Base-by-base conservation (phyloP, 2,888 invertebrate species). In the Scaptomyza caliginosa region DNA sequence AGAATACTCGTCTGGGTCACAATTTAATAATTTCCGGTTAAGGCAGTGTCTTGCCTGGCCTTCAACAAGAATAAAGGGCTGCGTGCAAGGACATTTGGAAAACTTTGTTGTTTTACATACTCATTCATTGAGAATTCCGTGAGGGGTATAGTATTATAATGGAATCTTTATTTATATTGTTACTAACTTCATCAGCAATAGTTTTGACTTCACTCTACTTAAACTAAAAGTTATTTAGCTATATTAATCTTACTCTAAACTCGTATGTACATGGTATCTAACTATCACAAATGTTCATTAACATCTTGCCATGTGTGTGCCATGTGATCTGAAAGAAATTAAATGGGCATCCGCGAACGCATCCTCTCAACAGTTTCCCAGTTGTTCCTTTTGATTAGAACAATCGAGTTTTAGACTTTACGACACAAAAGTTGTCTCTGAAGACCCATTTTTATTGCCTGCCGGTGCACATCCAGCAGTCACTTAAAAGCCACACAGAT, bases 281-380 rank as follows among this genome's bases (percentile, higher is more conserved):
- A 6, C 2, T 2, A 5, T 13, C 0, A 2, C 2, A 32, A 32
- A 13, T 32, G 2, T 2, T 32, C 4, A 7, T 7, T 6, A 13
- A 7, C 13, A 32, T 4, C 32, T 13, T 32, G 19, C 11, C 5
- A 4, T 4, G 4, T 2, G 7, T 17, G 2, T 5, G 13, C 30
- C 19, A 10, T 52, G 71, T 74, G 71, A 68, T 71, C 74, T 80
- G 74, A 72, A 73, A 80, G 75, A 87, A 89, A 89, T 89, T 89
- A 89, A 88, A 86, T 45, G 66, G 56, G 74, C 87, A 84, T 89
- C 89, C 89, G 85, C 64, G 78, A 79, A 72, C 70, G 86, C 81
- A 88, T 88, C 90, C 89, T 86, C 89, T 84, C 88, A 86, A 89
- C 89, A 89, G 82, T 89, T 89, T 80, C 84, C 62, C 81, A 79